Evolutionary conservation across 2,888 invertebrate genomes (phyloP).

Genomic region (Scelioninae gen. 2): DNA sequence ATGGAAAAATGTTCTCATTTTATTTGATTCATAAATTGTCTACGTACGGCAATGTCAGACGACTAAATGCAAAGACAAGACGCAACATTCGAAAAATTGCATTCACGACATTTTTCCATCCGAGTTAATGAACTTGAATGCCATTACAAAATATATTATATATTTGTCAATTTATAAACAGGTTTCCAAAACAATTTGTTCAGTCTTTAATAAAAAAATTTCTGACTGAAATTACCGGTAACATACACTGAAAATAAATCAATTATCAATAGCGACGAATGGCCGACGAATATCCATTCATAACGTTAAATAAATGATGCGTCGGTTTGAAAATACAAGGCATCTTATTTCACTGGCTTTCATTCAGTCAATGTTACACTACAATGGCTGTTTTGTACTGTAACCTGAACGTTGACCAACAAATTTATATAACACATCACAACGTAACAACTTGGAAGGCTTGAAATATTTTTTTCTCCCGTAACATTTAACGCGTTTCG

Average conservation of each 20-base stretch:
- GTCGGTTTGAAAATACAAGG: slow-evolving; percentile 4
- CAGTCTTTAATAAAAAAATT: not conserved
- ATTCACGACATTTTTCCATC: not conserved
- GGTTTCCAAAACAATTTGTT: not conserved
- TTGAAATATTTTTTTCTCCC: slow-evolving; percentile 14
- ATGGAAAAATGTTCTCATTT: no score
- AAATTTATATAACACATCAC: slow-evolving; percentile 9
- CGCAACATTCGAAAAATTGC: not conserved
- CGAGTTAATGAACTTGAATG: not conserved
- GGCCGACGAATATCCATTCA: not conserved
- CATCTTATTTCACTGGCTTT: slow-evolving; percentile 14
- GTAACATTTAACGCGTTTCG: slow-evolving; percentile 19
- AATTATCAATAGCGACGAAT: not conserved
- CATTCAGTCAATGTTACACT: slow-evolving; percentile 16
- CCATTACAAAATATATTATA: slow-evolving; percentile 10
- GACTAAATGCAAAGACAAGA: no score
- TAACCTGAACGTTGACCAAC: slow-evolving; percentile 21
- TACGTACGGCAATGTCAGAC: no score
- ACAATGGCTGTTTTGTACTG: slow-evolving; percentile 44
- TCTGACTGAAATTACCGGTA: not conserved
- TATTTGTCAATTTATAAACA: not conserved
- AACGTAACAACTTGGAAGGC: not conserved
- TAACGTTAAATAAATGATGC: slow-evolving; percentile 1
- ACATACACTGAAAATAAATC: not conserved
- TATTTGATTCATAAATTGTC: no score